phyloP scores from a whole-genome alignment of 2,888 invertebrate genomes.

The Nebria salina region DNA sequence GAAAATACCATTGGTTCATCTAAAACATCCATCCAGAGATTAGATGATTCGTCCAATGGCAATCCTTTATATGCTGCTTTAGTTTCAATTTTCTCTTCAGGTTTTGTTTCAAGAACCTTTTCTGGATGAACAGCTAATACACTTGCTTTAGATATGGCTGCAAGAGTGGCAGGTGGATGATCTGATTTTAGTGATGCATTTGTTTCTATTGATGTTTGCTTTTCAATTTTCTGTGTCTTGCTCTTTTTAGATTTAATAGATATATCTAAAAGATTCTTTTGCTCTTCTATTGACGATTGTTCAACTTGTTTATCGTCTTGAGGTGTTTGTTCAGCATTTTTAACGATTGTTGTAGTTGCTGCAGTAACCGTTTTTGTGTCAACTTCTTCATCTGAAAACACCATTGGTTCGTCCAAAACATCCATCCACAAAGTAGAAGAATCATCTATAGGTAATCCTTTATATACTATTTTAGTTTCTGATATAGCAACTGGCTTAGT shows the following conservation, averaged over 20 bases:
- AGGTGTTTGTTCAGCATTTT: slow-evolving; percentile 3
- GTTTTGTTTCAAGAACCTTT: background rate
- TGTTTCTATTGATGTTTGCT: slow-evolving; percentile 19
- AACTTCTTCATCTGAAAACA: slow-evolving; percentile 48
- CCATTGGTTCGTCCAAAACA: slow-evolving; percentile 52
- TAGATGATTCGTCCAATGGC: slow-evolving; percentile 51
- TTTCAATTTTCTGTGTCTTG: slow-evolving; percentile 9
- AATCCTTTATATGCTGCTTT: slow-evolving; percentile 52
- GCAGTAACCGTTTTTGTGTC: background rate
- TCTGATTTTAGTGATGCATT: slow-evolving; percentile 2
- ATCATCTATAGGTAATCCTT: slow-evolving; percentile 51
- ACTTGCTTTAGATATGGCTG: background rate
- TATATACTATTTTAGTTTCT: slow-evolving; percentile 43
- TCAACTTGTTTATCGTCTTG: background rate
- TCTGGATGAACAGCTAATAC: background rate
- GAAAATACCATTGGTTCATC: slow-evolving; percentile 56
- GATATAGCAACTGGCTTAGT: slow-evolving; percentile 32
- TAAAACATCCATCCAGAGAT: slow-evolving; percentile 52
- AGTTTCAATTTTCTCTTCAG: slow-evolving; percentile 13
- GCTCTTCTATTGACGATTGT: slow-evolving; percentile 4
- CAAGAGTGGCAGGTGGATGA: background rate
- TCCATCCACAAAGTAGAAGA: slow-evolving; percentile 57
- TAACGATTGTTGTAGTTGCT: background rate
- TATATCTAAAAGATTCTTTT: background rate
- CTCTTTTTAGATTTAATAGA: slow-evolving; percentile 30